phyloP scores from a whole-genome alignment of 2,888 invertebrate genomes.

The Hybos culiciformis region DNA sequence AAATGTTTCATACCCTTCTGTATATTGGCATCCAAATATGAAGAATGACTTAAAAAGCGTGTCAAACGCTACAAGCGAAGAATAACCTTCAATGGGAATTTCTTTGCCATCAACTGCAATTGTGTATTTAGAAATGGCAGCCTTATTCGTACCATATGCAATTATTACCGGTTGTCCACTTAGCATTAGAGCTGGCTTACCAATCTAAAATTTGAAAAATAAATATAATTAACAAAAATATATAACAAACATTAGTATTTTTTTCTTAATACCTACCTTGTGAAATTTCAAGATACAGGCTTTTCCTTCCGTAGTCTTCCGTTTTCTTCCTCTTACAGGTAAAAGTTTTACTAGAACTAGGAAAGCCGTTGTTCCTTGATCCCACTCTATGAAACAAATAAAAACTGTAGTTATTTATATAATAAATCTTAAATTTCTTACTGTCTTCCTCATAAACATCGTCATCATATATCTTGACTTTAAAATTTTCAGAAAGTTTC shows the following conservation, averaged over 20 bases:
- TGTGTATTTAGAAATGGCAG: background rate
- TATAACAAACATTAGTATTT: background rate
- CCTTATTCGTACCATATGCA: background rate
- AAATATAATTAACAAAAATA: background rate
- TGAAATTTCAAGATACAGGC: background rate
- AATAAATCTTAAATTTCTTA: background rate
- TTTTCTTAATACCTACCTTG: background rate
- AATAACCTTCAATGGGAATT: background rate
- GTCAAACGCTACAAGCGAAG: background rate
- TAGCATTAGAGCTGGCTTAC: background rate
- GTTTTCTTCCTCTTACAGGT: background rate
- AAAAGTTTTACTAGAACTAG: background rate
- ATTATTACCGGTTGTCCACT: background rate
- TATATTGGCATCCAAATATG: background rate
- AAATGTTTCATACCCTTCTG: background rate
- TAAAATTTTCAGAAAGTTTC: background rate
- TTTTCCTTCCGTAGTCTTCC: background rate
- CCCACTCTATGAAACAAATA: background rate
- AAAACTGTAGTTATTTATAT: background rate
- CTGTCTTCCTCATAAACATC: background rate
- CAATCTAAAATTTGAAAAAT: background rate
- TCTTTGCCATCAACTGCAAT: background rate
- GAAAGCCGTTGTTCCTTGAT: background rate
- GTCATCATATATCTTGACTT: background rate
- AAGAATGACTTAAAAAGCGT: background rate